Percentiles rank a stretch among this genome's conserved stretches.
These are phyloP conservation scores for Acropora yongei DNA, from an alignment of 64 coral and sea anemone genomes.

Conservation along the genomic window DNA sequence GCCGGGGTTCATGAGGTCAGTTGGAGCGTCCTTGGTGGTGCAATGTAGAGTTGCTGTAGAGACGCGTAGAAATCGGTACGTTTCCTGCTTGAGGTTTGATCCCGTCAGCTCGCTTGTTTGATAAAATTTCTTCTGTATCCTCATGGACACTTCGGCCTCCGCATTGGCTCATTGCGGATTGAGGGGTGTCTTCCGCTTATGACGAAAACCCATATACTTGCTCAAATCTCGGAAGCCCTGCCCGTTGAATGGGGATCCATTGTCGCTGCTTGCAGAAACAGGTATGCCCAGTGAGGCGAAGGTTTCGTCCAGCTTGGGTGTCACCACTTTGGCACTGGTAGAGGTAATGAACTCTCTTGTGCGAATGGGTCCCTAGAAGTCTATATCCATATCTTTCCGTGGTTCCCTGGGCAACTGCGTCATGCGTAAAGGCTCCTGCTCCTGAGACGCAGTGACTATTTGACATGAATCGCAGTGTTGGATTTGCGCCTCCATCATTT, in stretches of 20 bases:
- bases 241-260: slow-evolving; percentile 28
- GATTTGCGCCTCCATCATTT: slow-evolving; percentile 45
- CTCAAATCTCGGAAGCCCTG: background rate
- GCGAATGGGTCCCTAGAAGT: slow-evolving; percentile 5
- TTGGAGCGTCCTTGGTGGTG: slow-evolving; percentile 36
- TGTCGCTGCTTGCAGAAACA: slow-evolving; percentile 12
- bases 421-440: slow-evolving; percentile 14
- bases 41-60: slow-evolving; percentile 48
- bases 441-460: slow-evolving; percentile 14
- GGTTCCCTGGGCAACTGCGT: background rate
- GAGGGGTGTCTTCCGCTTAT: background rate
- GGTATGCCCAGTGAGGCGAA: slow-evolving; percentile 37
- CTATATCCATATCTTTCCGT: slow-evolving; percentile 44
- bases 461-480: slow-evolving; percentile 41
- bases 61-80: slow-evolving; percentile 46
- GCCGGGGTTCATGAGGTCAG: slow-evolving; percentile 46
- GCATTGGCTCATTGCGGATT: slow-evolving; percentile 36
- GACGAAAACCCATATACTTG: too few relatives aligned
- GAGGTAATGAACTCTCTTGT: slow-evolving; percentile 42
- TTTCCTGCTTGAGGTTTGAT: background rate
- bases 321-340: background rate
- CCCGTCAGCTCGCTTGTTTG: slow-evolving; percentile 1
- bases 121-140: slow-evolving; percentile 39
- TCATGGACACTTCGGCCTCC: slow-evolving; percentile 34
- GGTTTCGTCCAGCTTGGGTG: background rate